Conservation (phyloP, 2,113 vertebrate genomes). For the Gallinago undulata region DNA sequence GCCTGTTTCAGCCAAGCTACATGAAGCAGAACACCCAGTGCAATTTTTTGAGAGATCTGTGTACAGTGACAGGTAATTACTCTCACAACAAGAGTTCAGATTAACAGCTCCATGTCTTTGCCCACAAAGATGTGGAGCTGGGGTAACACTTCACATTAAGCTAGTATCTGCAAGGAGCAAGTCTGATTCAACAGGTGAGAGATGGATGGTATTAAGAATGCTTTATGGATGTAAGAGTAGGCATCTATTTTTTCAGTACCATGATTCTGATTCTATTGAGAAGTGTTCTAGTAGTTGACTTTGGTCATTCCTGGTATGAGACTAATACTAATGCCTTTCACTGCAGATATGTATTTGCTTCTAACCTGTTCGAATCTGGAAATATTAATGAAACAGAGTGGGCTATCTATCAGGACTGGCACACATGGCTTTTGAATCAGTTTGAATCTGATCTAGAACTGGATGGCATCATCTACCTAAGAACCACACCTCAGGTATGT, state of each 20-base stretch:
- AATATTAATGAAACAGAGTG: conserved; percentile 82
- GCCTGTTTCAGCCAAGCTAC: conserved; percentile 57
- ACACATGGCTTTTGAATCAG: conserved; percentile 81
- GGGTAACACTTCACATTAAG: neutral
- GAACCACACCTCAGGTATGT: conserved; percentile 80
- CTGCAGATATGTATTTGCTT: conserved; percentile 84
- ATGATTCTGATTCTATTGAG: neutral
- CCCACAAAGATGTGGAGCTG: neutral
- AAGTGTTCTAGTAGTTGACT: neutral
- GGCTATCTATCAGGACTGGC: conserved; percentile 86
- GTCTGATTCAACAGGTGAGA: neutral
- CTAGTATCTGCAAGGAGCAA: neutral
- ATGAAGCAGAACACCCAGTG: conserved; percentile 71
- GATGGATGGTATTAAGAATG: neutral
- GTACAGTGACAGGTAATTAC: conserved; percentile 74
- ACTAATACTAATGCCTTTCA: neutral
- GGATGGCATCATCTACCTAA: conserved; percentile 85
- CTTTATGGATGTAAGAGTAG: neutral
- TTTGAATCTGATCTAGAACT: conserved; percentile 78
- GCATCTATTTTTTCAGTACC: neutral
- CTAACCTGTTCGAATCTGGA: conserved; percentile 81
- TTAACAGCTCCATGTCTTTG: neutral
- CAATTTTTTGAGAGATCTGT: conserved; percentile 76
- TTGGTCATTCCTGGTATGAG: neutral
- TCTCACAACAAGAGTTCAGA: neutral